A percentile compares a stretch with the other conserved stretches of the same genome.
These are phyloP conservation scores for Akabosia matsudoensis DNA, from an alignment of 1,140 invertebrate genomes.

Conservation along the genomic window DNA sequence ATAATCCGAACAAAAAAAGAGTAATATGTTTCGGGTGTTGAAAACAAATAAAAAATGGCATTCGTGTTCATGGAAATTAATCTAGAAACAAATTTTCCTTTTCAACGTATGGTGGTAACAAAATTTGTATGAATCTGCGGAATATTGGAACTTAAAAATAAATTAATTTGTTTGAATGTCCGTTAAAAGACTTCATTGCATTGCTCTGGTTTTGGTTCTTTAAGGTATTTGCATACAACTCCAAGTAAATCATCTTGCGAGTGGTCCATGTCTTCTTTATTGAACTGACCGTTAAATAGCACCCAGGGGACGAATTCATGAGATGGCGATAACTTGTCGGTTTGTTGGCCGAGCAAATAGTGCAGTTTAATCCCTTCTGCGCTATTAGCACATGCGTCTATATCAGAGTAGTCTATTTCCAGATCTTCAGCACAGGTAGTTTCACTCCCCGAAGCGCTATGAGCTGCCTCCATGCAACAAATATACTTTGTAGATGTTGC, in stretches of 20 bases:
- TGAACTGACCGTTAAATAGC: conserved; percentile 30
- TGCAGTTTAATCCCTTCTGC: conserved; percentile 32
- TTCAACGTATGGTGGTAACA: no score
- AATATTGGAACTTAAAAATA: no score
- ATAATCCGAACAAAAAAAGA: no score
- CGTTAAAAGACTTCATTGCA: conserved; percentile 33
- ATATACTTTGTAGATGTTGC: conserved; percentile 22
- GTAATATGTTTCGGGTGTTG: no score
- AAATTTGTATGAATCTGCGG: no score
- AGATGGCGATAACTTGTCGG: conserved; percentile 25
- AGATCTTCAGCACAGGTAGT: conserved; percentile 29
- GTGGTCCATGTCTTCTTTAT: conserved; percentile 28
- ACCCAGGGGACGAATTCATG: conserved; percentile 39
- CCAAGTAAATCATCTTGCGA: conserved; percentile 32
- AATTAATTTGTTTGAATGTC: neutral
- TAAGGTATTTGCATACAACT: conserved; percentile 30
- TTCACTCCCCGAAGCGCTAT: conserved; percentile 8
- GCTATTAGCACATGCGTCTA: conserved; percentile 19
- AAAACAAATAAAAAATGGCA: no score
- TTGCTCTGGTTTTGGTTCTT: conserved; percentile 22
- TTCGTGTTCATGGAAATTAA: no score
- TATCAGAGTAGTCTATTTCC: conserved; percentile 17
- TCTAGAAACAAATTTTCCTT: no score
- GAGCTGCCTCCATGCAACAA: conserved; percentile 22
- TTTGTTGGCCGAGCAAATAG: conserved; percentile 21